Evolutionary conservation across 2,113 vertebrate species (phyloP).

Genomic region (Dicentrarchus labrax): DNA sequence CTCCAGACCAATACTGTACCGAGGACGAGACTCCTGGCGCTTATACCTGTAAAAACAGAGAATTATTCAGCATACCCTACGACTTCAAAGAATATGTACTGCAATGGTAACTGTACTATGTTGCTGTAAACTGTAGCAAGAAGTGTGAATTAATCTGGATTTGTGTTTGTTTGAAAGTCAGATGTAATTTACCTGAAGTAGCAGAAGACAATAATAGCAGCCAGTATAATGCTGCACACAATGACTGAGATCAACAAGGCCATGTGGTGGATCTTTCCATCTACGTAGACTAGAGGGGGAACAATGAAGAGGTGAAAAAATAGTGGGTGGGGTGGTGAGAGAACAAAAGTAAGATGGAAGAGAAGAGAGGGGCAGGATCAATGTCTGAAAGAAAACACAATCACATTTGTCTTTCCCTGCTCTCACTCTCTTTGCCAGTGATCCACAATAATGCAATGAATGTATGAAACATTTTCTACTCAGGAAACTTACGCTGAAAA

Average conservation of each 20-base stretch:
- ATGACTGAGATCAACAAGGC: conserved; percentile 92
- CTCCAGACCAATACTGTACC: conserved; percentile 94
- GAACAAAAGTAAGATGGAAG: background rate
- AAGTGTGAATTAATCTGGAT: background rate
- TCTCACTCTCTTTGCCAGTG: background rate
- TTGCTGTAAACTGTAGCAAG: background rate
- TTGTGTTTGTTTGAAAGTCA: background rate
- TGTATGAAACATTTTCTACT: background rate
- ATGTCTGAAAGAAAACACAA: background rate
- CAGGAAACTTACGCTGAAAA: background rate
- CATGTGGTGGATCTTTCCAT: conserved; percentile 91
- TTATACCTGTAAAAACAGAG: conserved; percentile 86
- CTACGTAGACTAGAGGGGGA: conserved; percentile 86
- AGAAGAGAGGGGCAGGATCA: background rate
- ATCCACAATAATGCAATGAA: background rate
- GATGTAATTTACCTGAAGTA: conserved; percentile 91
- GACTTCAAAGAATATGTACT: background rate
- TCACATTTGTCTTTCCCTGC: background rate
- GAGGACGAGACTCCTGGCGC: conserved; percentile 90
- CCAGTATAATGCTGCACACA: conserved; percentile 92
- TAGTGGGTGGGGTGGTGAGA: background rate
- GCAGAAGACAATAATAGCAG: conserved; percentile 91
- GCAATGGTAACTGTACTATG: too few relatives aligned
- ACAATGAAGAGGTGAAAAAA: background rate
- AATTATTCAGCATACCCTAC: background rate